Base-by-base conservation (phyloP, 2,113 vertebrate species). In the Sphaerodactylus townsendi region DNA sequence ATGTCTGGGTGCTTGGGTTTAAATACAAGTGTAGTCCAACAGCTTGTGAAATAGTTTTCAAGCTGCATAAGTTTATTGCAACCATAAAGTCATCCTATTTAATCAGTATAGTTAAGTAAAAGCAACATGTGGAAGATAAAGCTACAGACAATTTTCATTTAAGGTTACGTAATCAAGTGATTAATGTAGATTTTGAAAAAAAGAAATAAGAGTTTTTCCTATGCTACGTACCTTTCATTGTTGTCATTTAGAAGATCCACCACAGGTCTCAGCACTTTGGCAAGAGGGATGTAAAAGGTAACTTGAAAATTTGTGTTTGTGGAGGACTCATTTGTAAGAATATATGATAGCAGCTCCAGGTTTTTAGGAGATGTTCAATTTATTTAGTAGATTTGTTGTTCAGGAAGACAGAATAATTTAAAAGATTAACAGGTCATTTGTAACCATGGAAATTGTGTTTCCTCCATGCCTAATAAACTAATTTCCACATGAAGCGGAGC, bases 361-460 rank as follows among this genome's bases (percentile, higher is more conserved):
- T 89, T 92, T 73, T 91, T 81, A 78, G 77, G 72, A 66, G 83
- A 72, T 65, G 6, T n/a, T 80, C 65, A 85, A 91, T 91, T 93
- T 90, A 93, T 85, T 93, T 89, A 92, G 86, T 85, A 91, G 48
- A 74, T 81, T 86, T 92, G 87, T 88, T 94, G 79, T 91, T 95
- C 65, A 0, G 90, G 87, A 92, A 92, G 93, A 88, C 85, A 92
- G 89, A 91, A 91, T 94, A 94, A 94, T 94, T 94, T 95, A 83
- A 83, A 81, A 94, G 88, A 94, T 95, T 95, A 94, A 69, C 87
- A 91, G 93, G 91, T 92, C 91, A 94, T 94, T 94, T 94, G 94
- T 95, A 94, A 94, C 94, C 93, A 95, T 94, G 93, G 94, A 93
- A 95, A 94, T 93, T 35, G 56, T 85, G 86, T 93, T 93, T 77